A percentile compares a stretch with the other conserved stretches of the same genome.
phyloP scores from a whole-genome alignment of 2,888 invertebrate genomes.

The Pandemis corylana region DNA sequence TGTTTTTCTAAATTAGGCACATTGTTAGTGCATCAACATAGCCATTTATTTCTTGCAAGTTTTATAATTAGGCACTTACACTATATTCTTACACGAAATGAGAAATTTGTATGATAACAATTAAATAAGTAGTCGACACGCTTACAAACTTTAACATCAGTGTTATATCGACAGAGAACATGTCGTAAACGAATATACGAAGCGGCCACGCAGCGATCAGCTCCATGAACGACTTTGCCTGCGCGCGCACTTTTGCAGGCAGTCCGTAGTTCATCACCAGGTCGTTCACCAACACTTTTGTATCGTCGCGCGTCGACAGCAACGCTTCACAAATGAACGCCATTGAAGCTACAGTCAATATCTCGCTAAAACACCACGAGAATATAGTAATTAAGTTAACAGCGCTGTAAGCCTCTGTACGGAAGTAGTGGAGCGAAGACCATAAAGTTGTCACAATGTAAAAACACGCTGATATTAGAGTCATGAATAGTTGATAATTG shows the following conservation, averaged over 20 bases:
- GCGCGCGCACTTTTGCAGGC: slow-evolving; percentile 25
- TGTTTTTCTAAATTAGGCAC: too few species aligned
- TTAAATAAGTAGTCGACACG: slow-evolving; percentile 70
- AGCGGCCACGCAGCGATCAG: slow-evolving; percentile 45
- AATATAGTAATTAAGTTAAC: slow-evolving; percentile 20
- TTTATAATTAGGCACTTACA: neutral
- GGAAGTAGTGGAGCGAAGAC: slow-evolving; percentile 36
- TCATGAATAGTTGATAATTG: slow-evolving; percentile 42
- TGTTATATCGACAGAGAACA: slow-evolving; percentile 70
- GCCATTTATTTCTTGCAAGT: too few species aligned
- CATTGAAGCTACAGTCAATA: slow-evolving; percentile 28
- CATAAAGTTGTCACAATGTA: slow-evolving; percentile 41
- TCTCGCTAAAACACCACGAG: slow-evolving; percentile 29
- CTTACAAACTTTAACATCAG: slow-evolving; percentile 71
- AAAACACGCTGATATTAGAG: slow-evolving; percentile 25
- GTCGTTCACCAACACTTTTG: slow-evolving; percentile 37
- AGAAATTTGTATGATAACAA: slow-evolving; percentile 69
- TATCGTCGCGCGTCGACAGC: slow-evolving; percentile 28
- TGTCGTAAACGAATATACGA: slow-evolving; percentile 61
- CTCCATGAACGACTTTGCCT: slow-evolving; percentile 42
- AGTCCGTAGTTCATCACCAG: slow-evolving; percentile 41
- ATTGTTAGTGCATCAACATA: too few species aligned
- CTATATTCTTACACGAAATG: slow-evolving; percentile 55
- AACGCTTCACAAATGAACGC: slow-evolving; percentile 34
- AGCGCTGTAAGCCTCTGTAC: neutral